Conservation (phyloP, 2,797 vertebrate species). For the Sitta carolinensis region DNA sequence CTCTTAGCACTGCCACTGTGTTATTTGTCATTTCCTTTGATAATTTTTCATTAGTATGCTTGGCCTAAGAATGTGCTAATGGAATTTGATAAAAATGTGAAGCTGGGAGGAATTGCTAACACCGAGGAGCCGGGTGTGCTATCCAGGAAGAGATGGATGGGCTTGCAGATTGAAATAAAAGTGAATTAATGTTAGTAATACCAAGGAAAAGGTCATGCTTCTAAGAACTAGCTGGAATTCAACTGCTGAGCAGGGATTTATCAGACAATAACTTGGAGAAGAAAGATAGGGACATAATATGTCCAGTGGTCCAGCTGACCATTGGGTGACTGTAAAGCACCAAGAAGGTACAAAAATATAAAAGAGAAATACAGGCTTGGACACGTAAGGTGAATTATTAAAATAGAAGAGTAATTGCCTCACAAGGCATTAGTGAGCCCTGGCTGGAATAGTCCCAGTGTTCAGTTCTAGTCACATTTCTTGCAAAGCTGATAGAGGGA, state of each 20-base stretch:
- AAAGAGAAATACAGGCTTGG: neutral
- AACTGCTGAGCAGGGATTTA: neutral
- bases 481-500: neutral
- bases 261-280: neutral
- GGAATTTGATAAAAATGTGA: slow-evolving; percentile 17
- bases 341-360: neutral
- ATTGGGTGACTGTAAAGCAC: neutral
- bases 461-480: neutral
- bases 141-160: neutral
- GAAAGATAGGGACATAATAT: neutral
- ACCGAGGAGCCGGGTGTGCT: neutral
- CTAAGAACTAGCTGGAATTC: neutral
- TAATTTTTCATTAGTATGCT: slow-evolving; percentile 18
- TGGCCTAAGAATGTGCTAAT: neutral
- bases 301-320: neutral
- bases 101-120: neutral
- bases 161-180: slow-evolving; percentile 7
- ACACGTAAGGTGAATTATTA: neutral
- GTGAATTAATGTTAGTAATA: slow-evolving; percentile 34
- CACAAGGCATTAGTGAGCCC: neutral
- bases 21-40: neutral
- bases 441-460: neutral
- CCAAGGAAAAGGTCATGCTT: neutral
- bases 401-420: neutral
- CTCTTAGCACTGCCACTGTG: neutral